Evolutionary conservation across 2,113 vertebrate species (phyloP).

Genomic region (Dendrocopos noguchii): DNA sequence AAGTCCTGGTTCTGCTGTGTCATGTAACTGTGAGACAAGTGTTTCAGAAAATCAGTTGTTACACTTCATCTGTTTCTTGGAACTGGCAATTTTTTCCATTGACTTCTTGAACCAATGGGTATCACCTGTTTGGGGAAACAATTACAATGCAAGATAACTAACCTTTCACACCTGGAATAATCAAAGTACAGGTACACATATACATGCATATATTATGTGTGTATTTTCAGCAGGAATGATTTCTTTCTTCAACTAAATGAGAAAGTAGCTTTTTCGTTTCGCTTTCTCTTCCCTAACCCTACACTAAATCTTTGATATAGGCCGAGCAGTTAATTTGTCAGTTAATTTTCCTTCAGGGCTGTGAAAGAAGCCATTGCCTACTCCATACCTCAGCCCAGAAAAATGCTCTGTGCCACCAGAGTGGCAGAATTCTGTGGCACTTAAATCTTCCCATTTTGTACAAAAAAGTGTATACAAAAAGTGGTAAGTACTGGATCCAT

Average conservation of each 20-base stretch:
- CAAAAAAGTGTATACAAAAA: neutral
- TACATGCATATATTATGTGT: neutral
- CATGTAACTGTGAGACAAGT: constrained; percentile 8
- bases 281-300: fast-evolving
- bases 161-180: neutral
- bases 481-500: constrained; percentile 29
- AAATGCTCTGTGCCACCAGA: neutral
- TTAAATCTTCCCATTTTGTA: neutral
- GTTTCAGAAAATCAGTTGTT: constrained; percentile 42
- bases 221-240: neutral
- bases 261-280: neutral
- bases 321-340: neutral
- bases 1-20: neutral
- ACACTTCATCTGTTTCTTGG: neutral
- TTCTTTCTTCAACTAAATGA: neutral
- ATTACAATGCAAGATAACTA: neutral
- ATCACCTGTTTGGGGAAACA: neutral
- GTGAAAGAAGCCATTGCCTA: neutral
- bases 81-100: neutral
- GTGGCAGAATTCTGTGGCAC: neutral
- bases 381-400: neutral
- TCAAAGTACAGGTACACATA: neutral
- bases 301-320: neutral
- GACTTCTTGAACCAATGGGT: neutral
- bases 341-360: neutral